phyloP scores from a whole-genome alignment of 2,113 vertebrate species.

The Cromileptes altivelis region DNA sequence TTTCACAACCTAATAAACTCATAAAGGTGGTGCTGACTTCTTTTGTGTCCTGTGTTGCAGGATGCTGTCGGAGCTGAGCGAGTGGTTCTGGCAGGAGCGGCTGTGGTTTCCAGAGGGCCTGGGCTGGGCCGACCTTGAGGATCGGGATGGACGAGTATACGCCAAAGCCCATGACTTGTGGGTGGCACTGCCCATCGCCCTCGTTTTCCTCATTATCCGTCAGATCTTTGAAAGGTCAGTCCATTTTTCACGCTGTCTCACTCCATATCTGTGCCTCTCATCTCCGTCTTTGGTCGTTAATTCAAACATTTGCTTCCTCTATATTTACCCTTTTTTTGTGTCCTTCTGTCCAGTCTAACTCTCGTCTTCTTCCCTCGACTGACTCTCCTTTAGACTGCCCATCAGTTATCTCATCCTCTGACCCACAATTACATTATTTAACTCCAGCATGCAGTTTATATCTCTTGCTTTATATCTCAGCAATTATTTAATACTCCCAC shows the following conservation, averaged over 20 bases:
- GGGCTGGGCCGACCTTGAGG: constrained; percentile 94
- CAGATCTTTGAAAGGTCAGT: constrained; percentile 94
- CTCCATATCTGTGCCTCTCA: background rate
- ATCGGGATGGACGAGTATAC: constrained; percentile 89
- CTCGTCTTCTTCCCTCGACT: background rate
- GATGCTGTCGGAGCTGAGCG: constrained; percentile 91
- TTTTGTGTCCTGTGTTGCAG: constrained; percentile 70
- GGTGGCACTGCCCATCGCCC: constrained; percentile 90
- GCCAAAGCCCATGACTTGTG: constrained; percentile 92
- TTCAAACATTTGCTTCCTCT: constrained; percentile 13
- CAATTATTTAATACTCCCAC: background rate
- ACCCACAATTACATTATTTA: constrained; percentile 3
- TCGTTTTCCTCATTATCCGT: constrained; percentile 90
- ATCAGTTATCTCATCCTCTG: background rate
- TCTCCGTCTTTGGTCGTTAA: background rate
- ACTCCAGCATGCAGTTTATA: background rate
- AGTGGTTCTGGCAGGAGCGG: constrained; percentile 94
- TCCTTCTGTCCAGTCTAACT: background rate
- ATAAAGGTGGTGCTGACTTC: constrained; percentile 4
- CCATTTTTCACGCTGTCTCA: constrained; percentile 8
- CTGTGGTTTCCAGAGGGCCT: constrained; percentile 94
- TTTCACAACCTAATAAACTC: constrained; percentile 9
- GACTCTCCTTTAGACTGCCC: background rate
- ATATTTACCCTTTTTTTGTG: background rate
- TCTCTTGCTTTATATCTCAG: background rate